Evolutionary conservation across 2,888 invertebrate species (phyloP), one percentile per base, ranked within the genome.

Genomic region (Micoletzkya japonica): DNA sequence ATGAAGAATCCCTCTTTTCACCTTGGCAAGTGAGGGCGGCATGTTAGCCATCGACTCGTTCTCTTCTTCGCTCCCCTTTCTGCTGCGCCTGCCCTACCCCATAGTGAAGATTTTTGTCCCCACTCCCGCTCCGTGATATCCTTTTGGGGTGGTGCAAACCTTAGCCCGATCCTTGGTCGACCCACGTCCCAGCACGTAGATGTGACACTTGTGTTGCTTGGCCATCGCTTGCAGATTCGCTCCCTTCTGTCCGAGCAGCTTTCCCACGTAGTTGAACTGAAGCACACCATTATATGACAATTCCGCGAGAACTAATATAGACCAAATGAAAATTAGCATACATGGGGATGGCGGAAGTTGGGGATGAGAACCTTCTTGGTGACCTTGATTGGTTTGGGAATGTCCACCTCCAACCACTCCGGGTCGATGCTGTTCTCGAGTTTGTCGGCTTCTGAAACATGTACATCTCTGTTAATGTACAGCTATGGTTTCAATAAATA

Each of bases 201-300:
- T 83, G 73, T 84, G 84, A 68, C 85, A 86, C 61, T 84, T 85
- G 75, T 76, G 79, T 7, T 76, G 74, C 68, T 84, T 84, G 63
- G 82, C 84, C 50, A 85, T 73, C 4, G 76, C 78, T 70, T 85
- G 84, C 54, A 85, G 76, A 34, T 84, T 85, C 7, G 80, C 79
- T 26, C 85, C 85, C 36, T 82, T 82, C 52, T 84, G 85, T 36
- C 85, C 85, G 28, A 85, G 78, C 10, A 85, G 76, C 72, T 85
- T 85, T 59, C 85, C 85, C 52, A 85, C 82, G 72, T 83, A 85
- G 73, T 85, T 85, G 76, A 85, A 85, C 81, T 84, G 71, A 74
- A 81, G 71, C n/a, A n/a, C n/a, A n/a, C n/a, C n/a, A n/a, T n/a
- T n/a, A n/a, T n/a, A n/a, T n/a, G n/a, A n/a, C n/a, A n/a, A n/a